A percentile compares a stretch with the other conserved stretches of the same genome.
These are phyloP conservation scores for Stenolophus ochropezus DNA, from an alignment of 2,888 invertebrate species.

Conservation along the genomic window DNA sequence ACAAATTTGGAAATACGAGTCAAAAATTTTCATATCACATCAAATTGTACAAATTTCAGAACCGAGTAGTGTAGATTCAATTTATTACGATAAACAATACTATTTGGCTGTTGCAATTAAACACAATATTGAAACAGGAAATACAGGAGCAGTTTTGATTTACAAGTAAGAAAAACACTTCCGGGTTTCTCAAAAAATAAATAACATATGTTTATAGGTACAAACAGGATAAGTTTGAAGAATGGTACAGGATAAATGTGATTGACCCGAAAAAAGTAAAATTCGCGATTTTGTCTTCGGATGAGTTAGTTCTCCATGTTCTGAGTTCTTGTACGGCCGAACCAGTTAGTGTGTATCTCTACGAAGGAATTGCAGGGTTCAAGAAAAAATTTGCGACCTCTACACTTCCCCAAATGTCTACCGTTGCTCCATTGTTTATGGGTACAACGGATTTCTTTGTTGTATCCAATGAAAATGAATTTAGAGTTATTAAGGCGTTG, in stretches of 20 bases:
- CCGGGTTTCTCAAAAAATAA: background rate
- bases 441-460: slow-evolving; percentile 67
- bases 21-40: slow-evolving; percentile 60
- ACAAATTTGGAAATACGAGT: slow-evolving; percentile 67
- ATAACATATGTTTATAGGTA: slow-evolving; percentile 64
- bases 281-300: slow-evolving; percentile 71
- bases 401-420: slow-evolving; percentile 60
- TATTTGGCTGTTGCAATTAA: slow-evolving; percentile 36
- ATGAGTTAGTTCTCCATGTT: slow-evolving; percentile 73
- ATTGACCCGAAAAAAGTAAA: slow-evolving; percentile 69
- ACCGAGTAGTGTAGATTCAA: slow-evolving; percentile 67
- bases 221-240: slow-evolving; percentile 66
- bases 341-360: slow-evolving; percentile 71
- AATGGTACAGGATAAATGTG: slow-evolving; percentile 71
- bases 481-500: slow-evolving; percentile 67
- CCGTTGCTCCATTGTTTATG: slow-evolving; percentile 63
- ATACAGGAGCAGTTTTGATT: slow-evolving; percentile 28
- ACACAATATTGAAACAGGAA: background rate
- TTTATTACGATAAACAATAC: slow-evolving; percentile 61
- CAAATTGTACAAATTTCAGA: slow-evolving; percentile 67
- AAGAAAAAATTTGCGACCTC: slow-evolving; percentile 65
- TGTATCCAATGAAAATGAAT: slow-evolving; percentile 65
- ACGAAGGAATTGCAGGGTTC: slow-evolving; percentile 72
- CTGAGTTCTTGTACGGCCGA: slow-evolving; percentile 70
- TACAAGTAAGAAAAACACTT: slow-evolving; percentile 36